Conservation (phyloP, 2,113 vertebrate species). For the Elaphurus davidianus region DNA sequence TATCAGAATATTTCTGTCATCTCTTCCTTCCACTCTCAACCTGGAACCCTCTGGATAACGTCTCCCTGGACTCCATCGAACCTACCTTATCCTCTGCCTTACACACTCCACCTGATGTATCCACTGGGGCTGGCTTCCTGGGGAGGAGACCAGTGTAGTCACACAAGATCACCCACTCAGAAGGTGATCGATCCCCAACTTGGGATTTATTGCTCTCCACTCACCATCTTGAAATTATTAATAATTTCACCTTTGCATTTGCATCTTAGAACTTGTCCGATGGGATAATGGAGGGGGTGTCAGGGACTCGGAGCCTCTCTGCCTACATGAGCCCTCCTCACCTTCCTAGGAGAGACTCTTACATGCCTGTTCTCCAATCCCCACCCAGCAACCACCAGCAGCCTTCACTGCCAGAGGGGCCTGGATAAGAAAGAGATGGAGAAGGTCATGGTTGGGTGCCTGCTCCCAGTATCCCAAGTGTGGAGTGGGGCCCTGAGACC, state of each 20-base stretch:
- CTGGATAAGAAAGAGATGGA: not conserved
- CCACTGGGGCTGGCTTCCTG: not conserved
- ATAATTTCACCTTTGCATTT: not conserved
- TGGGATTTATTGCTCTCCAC: not conserved
- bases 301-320: not conserved
- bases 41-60: not conserved
- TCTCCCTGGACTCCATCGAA: not conserved
- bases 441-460: not conserved
- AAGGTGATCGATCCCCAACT: rapidly evolving
- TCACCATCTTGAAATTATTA: not conserved
- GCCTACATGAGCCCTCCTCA: not conserved
- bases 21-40: not conserved
- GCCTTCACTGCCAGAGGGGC: not conserved
- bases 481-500: rapidly evolving
- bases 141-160: not conserved
- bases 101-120: rapidly evolving
- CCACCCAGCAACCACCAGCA: not conserved
- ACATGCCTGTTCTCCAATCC: rapidly evolving
- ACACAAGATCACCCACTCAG: not conserved
- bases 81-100: rapidly evolving
- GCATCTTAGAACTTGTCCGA: not conserved
- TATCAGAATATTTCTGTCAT: not conserved
- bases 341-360: too few species aligned
- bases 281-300: not conserved
- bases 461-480: not conserved